Evolutionary conservation across 53 echinoderm and acorn worm species (phyloP).

Genomic region (Holothuria leucospilota): DNA sequence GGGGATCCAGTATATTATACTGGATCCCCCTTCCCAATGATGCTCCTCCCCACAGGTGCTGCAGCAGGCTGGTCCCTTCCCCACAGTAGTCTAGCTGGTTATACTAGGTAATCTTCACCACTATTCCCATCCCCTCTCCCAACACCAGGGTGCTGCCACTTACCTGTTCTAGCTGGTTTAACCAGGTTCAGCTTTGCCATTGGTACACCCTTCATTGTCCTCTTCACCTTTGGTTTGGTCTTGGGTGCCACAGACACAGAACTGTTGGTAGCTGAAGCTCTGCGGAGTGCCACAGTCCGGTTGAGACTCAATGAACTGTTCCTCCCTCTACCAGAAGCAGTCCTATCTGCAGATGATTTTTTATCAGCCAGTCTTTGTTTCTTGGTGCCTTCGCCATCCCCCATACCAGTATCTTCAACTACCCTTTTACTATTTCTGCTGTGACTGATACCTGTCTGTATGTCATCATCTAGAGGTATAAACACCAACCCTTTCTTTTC

Average conservation of each 20-base stretch:
- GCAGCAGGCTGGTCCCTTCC: too few relatives aligned
- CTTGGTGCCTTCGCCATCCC: not conserved
- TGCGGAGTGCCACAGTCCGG: conserved; percentile 75
- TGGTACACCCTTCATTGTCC: conserved; percentile 84
- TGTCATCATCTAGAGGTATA: conserved; percentile 12
- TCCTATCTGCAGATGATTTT: too few relatives aligned
- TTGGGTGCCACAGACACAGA: not conserved
- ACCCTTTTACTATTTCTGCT: too few relatives aligned
- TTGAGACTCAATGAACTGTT: conserved; percentile 57
- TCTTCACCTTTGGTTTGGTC: conserved; percentile 67
- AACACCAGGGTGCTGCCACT: not conserved
- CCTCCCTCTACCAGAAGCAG: not conserved
- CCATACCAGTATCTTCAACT: too few relatives aligned
- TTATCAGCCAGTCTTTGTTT: conserved; percentile 15
- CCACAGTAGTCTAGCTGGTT: too few relatives aligned
- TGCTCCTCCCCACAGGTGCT: too few relatives aligned
- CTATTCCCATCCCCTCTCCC: too few relatives aligned
- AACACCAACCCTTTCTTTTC: conserved; percentile 6
- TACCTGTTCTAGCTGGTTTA: conserved; percentile 75
- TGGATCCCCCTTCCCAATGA: too few relatives aligned
- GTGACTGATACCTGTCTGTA: too few relatives aligned
- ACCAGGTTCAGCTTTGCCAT: conserved; percentile 91
- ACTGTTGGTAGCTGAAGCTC: conserved; percentile 68
- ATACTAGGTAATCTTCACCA: too few relatives aligned
- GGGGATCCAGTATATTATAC: too few relatives aligned